Evolutionary conservation across 2,888 invertebrate genomes (phyloP), one percentile per base, ranked within the genome.

Genomic region (Tuta absoluta): DNA sequence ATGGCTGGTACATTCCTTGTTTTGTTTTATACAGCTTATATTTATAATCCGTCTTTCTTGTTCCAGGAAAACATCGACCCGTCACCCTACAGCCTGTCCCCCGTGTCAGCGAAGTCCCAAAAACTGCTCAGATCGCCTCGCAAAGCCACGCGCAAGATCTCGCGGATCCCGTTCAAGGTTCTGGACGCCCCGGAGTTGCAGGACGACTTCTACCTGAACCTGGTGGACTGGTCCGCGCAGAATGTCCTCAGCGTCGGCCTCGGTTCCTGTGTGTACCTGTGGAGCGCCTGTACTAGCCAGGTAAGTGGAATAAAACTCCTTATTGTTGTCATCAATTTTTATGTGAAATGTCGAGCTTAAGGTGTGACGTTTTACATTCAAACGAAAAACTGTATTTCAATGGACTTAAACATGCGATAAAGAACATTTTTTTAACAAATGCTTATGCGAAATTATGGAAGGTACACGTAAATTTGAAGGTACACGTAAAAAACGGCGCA

Each of bases 231-330:
- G 99, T 99, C 99, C 5, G 97, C 98, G 62, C 98, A 98, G 89
- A 99, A 99, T 87, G 98, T 99, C 41, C 94, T 99, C 67, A 98
- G 98, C 82, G 99, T 99, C 2, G 99, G 99, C 0, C 92, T 99
- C 21, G 98, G 98, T 38, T 98, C 98, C 78, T 99, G 99, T 84
- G 99, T 99, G 0, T 99, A 99, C 85, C 91, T 99, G 67, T 99
- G 99, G 99, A 99, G 98, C 77, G 99, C 99, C 11, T 98, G 98
- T 82, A 99, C 99, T 68, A 98, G 98, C 85, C 98, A 99, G 93
- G 94, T 94, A 71, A 37, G 64, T 38, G 10, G 3, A 33, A n/a
- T n/a, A 2, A n/a, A n/a, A n/a, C n/a, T n/a, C n/a, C n/a, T n/a
- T n/a, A n/a, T n/a, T n/a, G n/a, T n/a, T n/a, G n/a, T n/a, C n/a